A percentile compares a stretch with the other conserved stretches of the same genome.
These are phyloP conservation scores for Octodon degus DNA, from an alignment of 2,113 vertebrate species.

Conservation along the genomic window DNA sequence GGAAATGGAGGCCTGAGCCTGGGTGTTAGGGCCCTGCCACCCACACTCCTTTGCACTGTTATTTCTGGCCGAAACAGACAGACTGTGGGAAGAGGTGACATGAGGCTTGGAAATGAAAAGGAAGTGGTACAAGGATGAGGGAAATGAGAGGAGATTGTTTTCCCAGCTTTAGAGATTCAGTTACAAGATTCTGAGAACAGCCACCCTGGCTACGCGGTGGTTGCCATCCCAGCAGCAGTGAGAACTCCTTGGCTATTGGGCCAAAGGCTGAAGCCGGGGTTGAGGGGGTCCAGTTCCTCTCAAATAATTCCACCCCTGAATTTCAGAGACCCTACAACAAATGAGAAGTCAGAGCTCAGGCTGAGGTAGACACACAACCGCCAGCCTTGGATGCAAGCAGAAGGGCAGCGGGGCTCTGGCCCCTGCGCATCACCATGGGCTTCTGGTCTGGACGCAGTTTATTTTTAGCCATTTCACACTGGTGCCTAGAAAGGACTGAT, in stretches of 20 bases:
- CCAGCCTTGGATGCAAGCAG: background rate
- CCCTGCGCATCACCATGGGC: background rate
- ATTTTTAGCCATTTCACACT: background rate
- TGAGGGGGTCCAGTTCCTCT: background rate
- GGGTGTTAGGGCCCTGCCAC: slow-evolving; percentile 61
- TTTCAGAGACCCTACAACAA: slow-evolving; percentile 6
- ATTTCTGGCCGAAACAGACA: slow-evolving; percentile 70
- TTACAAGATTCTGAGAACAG: background rate
- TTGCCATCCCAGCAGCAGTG: background rate
- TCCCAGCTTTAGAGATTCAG: slow-evolving; percentile 49
- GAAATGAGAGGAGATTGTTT: slow-evolving; percentile 69
- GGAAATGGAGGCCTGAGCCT: slow-evolving; percentile 70
- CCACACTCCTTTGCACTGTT: slow-evolving; percentile 75
- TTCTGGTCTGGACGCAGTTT: background rate
- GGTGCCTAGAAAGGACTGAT: background rate
- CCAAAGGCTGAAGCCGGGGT: background rate
- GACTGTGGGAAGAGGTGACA: slow-evolving; percentile 74
- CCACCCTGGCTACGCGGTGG: background rate
- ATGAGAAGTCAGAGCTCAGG: background rate
- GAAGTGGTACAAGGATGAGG: slow-evolving; percentile 68
- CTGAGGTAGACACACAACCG: fast-evolving
- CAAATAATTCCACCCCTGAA: background rate
- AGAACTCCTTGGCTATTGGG: background rate
- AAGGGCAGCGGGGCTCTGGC: background rate
- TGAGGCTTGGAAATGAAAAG: slow-evolving; percentile 67